phyloP scores from a whole-genome alignment of 2,888 invertebrate species.

The Bombyx huttoni region DNA sequence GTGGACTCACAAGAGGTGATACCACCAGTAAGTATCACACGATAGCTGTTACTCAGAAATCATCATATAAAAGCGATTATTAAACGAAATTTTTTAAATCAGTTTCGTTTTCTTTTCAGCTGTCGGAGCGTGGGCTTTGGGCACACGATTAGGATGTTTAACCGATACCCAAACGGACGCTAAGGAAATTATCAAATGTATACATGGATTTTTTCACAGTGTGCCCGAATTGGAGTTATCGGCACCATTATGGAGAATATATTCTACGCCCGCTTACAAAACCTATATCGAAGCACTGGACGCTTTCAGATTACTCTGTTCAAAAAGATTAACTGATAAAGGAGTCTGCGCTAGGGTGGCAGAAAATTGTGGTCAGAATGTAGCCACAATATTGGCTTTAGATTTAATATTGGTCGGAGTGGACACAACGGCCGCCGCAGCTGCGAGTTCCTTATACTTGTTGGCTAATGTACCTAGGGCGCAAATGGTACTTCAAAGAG shows the following conservation, averaged over 20 bases:
- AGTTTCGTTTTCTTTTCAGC: conserved; percentile 60
- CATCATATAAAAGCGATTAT: background rate
- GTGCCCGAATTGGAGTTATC: conserved; percentile 82
- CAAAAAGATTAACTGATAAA: conserved; percentile 52
- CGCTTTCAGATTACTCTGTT: conserved; percentile 76
- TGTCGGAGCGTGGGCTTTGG: conserved; percentile 85
- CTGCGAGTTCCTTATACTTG: conserved; percentile 82
- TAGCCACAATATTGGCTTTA: conserved; percentile 80
- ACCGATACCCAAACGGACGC: conserved; percentile 79
- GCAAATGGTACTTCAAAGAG: conserved; percentile 75
- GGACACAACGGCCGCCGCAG: conserved; percentile 85
- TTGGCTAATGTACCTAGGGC: conserved; percentile 79
- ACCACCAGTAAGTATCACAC: conserved; percentile 75
- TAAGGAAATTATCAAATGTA: conserved; percentile 82
- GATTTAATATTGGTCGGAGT: conserved; percentile 86
- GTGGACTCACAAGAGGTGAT: too few species aligned
- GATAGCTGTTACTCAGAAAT: conserved; percentile 6
- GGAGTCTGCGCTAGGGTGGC: conserved; percentile 59
- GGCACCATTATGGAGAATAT: conserved; percentile 82
- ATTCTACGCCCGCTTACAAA: conserved; percentile 78
- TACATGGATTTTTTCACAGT: conserved; percentile 83
- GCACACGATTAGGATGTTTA: conserved; percentile 84
- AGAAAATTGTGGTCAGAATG: conserved; percentile 41
- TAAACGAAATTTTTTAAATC: background rate
- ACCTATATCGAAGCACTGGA: conserved; percentile 81